Evolutionary conservation across 2,113 vertebrate species (phyloP).

Genomic region (Neotragus moschatus): DNA sequence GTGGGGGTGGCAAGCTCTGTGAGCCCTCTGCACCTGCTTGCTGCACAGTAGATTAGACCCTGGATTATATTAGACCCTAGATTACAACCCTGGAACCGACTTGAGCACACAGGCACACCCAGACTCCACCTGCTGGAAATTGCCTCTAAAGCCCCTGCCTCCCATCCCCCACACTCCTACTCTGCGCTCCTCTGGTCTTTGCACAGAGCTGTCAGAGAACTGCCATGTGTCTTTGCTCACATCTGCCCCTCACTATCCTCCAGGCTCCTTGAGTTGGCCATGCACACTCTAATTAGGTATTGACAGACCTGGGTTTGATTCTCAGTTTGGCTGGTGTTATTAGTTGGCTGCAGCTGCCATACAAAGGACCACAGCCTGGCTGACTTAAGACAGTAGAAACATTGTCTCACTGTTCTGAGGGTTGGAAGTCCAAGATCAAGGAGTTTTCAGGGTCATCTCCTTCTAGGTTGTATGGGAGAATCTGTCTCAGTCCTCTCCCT

Average conservation of each 20-base stretch:
- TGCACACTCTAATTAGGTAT: neutral
- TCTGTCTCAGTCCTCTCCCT: neutral
- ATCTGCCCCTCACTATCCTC: neutral
- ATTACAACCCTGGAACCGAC: neutral
- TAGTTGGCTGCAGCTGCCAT: neutral
- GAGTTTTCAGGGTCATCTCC: neutral
- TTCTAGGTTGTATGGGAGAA: neutral
- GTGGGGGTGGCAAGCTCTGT: accelerated
- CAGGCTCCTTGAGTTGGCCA: neutral
- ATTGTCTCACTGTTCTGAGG: neutral
- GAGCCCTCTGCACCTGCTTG: neutral
- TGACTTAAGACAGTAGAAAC: neutral
- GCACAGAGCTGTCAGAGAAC: neutral
- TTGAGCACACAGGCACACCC: neutral
- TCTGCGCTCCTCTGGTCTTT: neutral
- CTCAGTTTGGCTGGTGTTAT: neutral
- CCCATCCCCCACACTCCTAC: neutral
- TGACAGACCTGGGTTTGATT: neutral
- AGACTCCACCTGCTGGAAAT: neutral
- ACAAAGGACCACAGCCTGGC: neutral
- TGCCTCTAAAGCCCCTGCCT: accelerated
- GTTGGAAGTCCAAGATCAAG: neutral
- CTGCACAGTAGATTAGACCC: no score
- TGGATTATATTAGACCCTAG: no score
- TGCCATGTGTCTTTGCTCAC: accelerated